Evolutionary conservation across 2,797 vertebrate species (phyloP).

Genomic region (Thunnus albacares): DNA sequence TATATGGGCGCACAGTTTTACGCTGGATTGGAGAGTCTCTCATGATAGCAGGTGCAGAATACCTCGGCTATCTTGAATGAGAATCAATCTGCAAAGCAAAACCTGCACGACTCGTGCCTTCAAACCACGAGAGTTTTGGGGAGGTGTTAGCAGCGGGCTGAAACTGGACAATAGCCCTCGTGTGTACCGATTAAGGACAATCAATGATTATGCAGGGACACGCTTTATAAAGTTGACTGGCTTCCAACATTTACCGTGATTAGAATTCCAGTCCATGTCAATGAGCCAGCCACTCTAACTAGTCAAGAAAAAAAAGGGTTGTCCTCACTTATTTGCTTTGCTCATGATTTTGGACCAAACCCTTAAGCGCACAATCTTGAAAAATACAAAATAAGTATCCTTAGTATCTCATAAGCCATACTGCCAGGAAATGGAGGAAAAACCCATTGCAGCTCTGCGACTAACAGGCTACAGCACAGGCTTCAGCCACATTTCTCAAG

Average conservation of each 20-base stretch:
- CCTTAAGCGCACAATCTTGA: conserved; percentile 12
- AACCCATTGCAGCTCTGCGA: conserved; percentile 74
- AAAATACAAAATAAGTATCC: conserved; percentile 20
- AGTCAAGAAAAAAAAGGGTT: conserved; percentile 35
- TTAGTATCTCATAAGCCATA: conserved; percentile 25
- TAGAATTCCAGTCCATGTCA: conserved; percentile 80
- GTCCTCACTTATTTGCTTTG: conserved; percentile 22
- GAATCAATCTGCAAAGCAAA: conserved; percentile 53
- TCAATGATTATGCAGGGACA: conserved; percentile 75
- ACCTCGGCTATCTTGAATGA: conserved; percentile 47
- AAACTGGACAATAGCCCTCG: conserved; percentile 40
- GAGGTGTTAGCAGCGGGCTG: conserved; percentile 21
- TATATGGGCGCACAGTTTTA: conserved; percentile 41
- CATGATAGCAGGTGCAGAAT: conserved; percentile 61
- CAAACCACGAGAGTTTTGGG: conserved; percentile 53
- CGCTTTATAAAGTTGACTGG: conserved; percentile 83
- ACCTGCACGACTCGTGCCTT: conserved; percentile 31
- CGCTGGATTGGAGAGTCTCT: conserved; percentile 36
- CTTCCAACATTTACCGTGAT: conserved; percentile 78
- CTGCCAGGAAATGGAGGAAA: conserved; percentile 51
- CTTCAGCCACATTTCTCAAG: conserved; percentile 63
- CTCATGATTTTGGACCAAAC: conserved; percentile 7
- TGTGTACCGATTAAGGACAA: conserved; percentile 51
- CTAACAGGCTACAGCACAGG: conserved; percentile 56
- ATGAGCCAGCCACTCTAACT: conserved; percentile 68